phyloP scores from a whole-genome alignment of 2,113 vertebrate species.

The Planiliza haematocheilus region DNA sequence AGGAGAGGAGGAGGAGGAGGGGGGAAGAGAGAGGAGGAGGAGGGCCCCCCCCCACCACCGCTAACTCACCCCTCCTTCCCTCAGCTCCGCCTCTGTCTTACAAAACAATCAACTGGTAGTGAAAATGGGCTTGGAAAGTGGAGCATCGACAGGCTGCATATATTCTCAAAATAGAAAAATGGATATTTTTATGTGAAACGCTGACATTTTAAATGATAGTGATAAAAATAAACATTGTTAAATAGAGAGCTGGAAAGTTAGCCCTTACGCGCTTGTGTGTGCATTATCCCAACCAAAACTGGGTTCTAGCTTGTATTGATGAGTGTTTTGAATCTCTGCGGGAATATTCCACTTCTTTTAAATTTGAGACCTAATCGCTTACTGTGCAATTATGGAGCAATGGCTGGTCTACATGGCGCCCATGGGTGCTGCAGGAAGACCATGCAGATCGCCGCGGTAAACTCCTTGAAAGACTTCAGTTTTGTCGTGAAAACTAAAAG shows the following conservation, averaged over 20 bases:
- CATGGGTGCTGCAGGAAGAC: no score
- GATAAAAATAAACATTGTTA: slow-evolving; percentile 1
- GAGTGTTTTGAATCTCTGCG: slow-evolving; percentile 6
- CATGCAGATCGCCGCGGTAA: slow-evolving; percentile 28
- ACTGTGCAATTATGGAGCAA: slow-evolving; percentile 49
- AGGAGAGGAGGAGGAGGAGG: background rate
- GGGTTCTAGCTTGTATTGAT: slow-evolving; percentile 1
- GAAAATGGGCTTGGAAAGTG: slow-evolving; percentile 50
- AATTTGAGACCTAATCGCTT: slow-evolving; percentile 60
- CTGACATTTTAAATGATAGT: background rate
- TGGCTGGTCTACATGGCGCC: no score
- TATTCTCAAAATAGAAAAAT: slow-evolving; percentile 9
- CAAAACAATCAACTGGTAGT: slow-evolving; percentile 74
- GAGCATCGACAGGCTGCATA: slow-evolving; percentile 34
- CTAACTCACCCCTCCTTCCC: slow-evolving; percentile 22
- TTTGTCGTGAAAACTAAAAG: slow-evolving; percentile 31
- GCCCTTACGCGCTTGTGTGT: background rate
- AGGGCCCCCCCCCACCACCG: slow-evolving; percentile 21
- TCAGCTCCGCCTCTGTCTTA: slow-evolving; percentile 65
- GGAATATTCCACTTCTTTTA: no score
- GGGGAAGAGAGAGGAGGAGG: no score
- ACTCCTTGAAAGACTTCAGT: slow-evolving; percentile 7
- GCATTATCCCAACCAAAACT: background rate
- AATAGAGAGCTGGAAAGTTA: slow-evolving; percentile 4
- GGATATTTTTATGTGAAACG: slow-evolving; percentile 6